phyloP scores from a whole-genome alignment of 92 coral and sea anemone species.

The Zoanthus gigantus region DNA sequence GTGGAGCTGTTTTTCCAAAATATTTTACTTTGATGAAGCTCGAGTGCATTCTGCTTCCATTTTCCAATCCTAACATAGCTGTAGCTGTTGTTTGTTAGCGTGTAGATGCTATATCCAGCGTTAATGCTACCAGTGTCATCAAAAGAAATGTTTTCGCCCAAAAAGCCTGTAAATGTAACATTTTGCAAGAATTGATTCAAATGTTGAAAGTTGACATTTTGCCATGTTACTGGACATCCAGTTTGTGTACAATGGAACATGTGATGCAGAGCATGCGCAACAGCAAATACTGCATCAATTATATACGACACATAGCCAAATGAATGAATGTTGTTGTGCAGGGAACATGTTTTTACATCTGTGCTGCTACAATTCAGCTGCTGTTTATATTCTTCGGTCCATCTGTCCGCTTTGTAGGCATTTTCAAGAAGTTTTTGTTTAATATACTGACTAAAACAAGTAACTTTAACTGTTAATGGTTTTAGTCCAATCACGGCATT shows the following conservation, averaged over 20 bases:
- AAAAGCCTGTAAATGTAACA: conserved; percentile 59
- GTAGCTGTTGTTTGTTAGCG: conserved; percentile 32
- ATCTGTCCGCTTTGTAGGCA: conserved; percentile 15
- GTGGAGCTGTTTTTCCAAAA: conserved; percentile 16
- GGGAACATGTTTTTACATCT: conserved; percentile 14
- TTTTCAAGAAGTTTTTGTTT: conserved; percentile 3
- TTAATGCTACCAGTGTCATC: conserved; percentile 52
- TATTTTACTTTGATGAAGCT: conserved; percentile 3
- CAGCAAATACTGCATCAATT: conserved; percentile 78
- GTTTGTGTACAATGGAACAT: conserved; percentile 65
- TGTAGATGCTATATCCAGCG: conserved; percentile 63
- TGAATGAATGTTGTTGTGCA: conserved; percentile 47
- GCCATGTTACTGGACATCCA: conserved; percentile 47
- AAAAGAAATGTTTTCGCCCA: conserved; percentile 49
- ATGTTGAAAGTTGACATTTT: conserved; percentile 37
- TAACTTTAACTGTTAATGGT: conserved; percentile 44
- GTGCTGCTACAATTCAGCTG: conserved; percentile 24
- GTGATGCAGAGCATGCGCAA: conserved; percentile 77
- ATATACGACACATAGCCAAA: conserved; percentile 77
- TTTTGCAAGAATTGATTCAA: conserved; percentile 61
- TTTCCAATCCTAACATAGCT: conserved; percentile 54
- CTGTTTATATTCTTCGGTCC: conserved; percentile 55
- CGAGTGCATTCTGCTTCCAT: conserved; percentile 47
- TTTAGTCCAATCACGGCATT: conserved; percentile 68
- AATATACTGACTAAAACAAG: conserved; percentile 43